Evolutionary conservation across 2,797 vertebrate genomes (phyloP), one percentile per base, ranked within the genome.

Genomic region (Hydrolagus colliei): DNA sequence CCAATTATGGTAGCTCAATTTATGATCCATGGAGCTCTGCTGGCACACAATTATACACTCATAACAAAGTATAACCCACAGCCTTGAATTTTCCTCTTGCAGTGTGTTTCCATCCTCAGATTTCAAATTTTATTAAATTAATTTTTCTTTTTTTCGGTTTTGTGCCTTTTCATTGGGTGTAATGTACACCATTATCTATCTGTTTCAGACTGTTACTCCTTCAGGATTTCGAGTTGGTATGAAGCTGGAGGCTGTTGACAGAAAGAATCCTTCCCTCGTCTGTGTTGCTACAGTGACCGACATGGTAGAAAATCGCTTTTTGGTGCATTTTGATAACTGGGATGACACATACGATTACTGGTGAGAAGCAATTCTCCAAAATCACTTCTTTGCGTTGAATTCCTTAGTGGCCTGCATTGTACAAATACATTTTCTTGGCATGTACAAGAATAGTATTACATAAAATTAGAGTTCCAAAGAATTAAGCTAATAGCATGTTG

Each of bases 281-380:
- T 96, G 95, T 9, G 97, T 98, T 0, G 97, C 95, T 0, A 93
- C 95, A 0, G 82, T 97, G 20, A 89, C 89, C 0, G 95, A 97
- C 85, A 90, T 94, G 9, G 86, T 92, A 2, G 89, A 93, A 1
- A 93, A 94, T 87, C 92, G 92, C 22, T 92, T 97, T 86, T 93
- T 96, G 11, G 93, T 97, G 88, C 96, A 96, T 86, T 97, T 97
- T 0, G 96, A 98, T 89, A 95, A 94, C 90, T 96, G 96, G 96
- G 95, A 96, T n/a, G 95, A 97, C 90, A 95, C 92, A 2, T 97
- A 96, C 0, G 95, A 97, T 92, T 97, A 96, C 92, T 98, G 96
- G 96, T 97, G 92, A 92, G 89, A 73, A 62, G 35, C 86, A 4
- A 16, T 52, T 75, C 68, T 77, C 52, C 61, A 18, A 12, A 59